Conservation (phyloP, 1,140 invertebrate species). For the Leptinotarsa lineolata region DNA sequence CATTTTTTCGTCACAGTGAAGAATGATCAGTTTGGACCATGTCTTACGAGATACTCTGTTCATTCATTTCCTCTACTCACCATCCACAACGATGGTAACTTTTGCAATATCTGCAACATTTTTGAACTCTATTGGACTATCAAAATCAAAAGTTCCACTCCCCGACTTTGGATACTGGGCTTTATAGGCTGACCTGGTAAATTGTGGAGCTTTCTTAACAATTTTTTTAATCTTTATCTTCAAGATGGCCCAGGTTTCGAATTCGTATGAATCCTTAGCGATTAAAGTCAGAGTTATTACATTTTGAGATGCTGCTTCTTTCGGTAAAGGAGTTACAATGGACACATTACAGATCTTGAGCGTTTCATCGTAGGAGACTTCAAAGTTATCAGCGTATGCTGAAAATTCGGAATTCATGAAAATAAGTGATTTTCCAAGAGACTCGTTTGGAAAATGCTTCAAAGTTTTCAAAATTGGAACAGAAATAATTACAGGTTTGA, state of each 20-base stretch:
- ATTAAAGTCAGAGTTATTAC: slow-evolving; percentile 4
- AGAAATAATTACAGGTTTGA: too few species aligned
- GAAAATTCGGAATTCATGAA: too few species aligned
- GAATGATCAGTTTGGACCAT: too few species aligned
- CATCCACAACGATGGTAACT: neutral
- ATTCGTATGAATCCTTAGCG: slow-evolving; percentile 12
- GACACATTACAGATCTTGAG: too few species aligned
- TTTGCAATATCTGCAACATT: neutral
- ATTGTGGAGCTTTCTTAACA: slow-evolving; percentile 16
- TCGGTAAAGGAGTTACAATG: neutral
- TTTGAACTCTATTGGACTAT: neutral
- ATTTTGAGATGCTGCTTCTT: neutral
- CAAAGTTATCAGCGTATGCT: too few species aligned
- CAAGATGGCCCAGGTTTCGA: slow-evolving; percentile 18
- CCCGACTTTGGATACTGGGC: slow-evolving; percentile 6
- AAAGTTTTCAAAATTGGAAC: too few species aligned
- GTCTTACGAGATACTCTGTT: too few species aligned
- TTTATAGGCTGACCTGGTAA: slow-evolving; percentile 19
- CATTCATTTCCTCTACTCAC: neutral
- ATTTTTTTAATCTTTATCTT: slow-evolving; percentile 25
- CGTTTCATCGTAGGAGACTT: too few species aligned
- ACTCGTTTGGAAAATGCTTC: too few species aligned
- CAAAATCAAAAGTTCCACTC: neutral
- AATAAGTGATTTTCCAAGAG: too few species aligned
- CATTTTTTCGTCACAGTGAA: too few species aligned